Base-by-base conservation (phyloP, 2,888 invertebrate genomes). In the Andrena fulva region DNA sequence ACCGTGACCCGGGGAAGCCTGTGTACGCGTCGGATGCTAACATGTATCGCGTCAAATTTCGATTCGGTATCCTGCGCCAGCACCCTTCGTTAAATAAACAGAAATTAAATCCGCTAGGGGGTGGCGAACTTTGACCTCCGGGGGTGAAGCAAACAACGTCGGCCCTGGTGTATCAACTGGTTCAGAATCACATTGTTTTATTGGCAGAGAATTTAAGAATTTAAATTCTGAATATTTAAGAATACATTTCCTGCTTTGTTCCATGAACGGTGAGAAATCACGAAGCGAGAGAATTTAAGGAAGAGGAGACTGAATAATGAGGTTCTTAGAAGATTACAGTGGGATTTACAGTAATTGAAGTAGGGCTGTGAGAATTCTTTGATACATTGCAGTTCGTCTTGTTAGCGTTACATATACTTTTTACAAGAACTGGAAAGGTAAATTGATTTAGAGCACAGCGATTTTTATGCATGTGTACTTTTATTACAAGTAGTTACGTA, bases 401-500 rank as follows among this genome's bases (percentile, higher is more conserved):
- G 27, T 27, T 42, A 59, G 8, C 24, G 16, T 42, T 16, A 31
- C n/a, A 3, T 35, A 2, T 29, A 56, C 10, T 29, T n/a, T n/a
- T 66, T 1, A 7, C 7, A 7, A 5, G 12, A 27, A 24, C 4
- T 20, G 33, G 69, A 27, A 3, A 10, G 56, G 33, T n/a, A 50
- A 42, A 31, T 69, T 72, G 64, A 66, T 63, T 1, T 1, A 27
- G 27, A 27, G 33, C 33, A 52, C 42, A 29, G 50, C 16, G 70
- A 78, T 81, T 70, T 71, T 80, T 81, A 77, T 74, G 80, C 81
- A 77, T 77, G 79, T 85, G 83, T 88, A 88, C 70, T 88, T 92
- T 92, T 92, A 92, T 92, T 92, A 92, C 91, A 92, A 92, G 89
- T 89, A 91, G 82, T 89, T 86, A 90, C 85, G 86, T 87, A 87